Evolutionary conservation across 2,113 vertebrate genomes (phyloP).

Genomic region (Chlorodrepanis virens): DNA sequence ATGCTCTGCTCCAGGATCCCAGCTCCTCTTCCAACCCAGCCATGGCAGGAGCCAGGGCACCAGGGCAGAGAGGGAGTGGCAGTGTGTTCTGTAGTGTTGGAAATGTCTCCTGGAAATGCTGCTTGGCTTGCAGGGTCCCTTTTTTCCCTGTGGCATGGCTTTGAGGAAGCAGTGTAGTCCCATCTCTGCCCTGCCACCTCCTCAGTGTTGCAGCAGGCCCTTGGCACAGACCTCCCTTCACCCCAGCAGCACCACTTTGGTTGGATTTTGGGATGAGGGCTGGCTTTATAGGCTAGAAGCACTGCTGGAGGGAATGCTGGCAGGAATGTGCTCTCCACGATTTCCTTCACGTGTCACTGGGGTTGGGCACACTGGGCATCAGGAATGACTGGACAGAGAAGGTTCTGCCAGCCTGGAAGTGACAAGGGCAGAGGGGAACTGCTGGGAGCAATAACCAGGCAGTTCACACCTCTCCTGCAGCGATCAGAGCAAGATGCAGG

Average conservation of each 20-base stretch:
- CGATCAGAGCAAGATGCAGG: neutral
- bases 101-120: neutral
- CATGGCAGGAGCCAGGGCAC: neutral
- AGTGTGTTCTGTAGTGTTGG: fast-evolving
- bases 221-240: neutral
- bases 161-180: neutral
- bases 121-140: neutral
- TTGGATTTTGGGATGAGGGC: neutral
- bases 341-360: fast-evolving
- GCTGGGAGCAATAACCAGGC: neutral
- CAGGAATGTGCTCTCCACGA: fast-evolving
- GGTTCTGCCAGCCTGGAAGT: neutral
- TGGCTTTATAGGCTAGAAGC: neutral
- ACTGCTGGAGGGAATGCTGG: neutral
- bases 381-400: neutral
- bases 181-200: neutral
- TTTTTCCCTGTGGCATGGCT: neutral
- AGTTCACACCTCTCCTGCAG: neutral
- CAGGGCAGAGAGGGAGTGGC: neutral
- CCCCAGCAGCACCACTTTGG: neutral
- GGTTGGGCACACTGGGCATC: neutral
- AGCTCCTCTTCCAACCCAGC: neutral
- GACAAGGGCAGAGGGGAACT: neutral
- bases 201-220: neutral
- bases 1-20: neutral